Percentiles rank a stretch among this genome's conserved stretches.
Evolutionary conservation across 2,113 vertebrate species (phyloP).

Genomic region (Equus przewalskii): DNA sequence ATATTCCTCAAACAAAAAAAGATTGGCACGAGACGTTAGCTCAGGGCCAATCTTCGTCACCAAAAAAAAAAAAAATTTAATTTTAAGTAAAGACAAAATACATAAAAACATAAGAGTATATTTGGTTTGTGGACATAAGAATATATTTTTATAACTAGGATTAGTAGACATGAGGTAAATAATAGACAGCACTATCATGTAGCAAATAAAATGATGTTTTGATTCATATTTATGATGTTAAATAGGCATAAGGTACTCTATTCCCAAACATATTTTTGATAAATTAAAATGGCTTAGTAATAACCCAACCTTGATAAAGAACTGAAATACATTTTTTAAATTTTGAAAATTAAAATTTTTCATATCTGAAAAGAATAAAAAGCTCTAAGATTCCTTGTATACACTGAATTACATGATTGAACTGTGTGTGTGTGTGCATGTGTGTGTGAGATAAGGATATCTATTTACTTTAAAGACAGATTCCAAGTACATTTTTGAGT

Average conservation of each 20-base stretch:
- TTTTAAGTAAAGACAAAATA: neutral
- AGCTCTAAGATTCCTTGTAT: neutral
- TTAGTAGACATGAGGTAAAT: neutral
- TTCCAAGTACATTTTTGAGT: neutral
- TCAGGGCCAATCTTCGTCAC: too few species aligned
- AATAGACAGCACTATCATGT: neutral
- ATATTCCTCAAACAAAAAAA: too few species aligned
- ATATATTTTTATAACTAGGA: constrained; percentile 2
- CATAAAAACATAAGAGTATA: neutral
- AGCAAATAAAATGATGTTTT: neutral
- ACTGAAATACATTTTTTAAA: neutral
- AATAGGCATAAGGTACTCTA: neutral
- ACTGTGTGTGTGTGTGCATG: neutral
- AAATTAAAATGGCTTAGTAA: neutral
- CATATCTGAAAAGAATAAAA: neutral
- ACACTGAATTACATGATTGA: neutral
- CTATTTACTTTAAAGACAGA: neutral
- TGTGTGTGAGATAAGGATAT: neutral
- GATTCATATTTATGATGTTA: neutral
- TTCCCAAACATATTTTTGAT: neutral
- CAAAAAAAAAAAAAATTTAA: too few species aligned
- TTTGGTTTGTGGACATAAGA: neutral
- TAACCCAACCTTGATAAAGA: neutral
- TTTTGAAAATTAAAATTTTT: neutral
- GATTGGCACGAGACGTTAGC: too few species aligned